These are phyloP conservation scores for Drosophila fungiperda DNA, from an alignment of 2,888 invertebrate species.

Conservation along the genomic window DNA sequence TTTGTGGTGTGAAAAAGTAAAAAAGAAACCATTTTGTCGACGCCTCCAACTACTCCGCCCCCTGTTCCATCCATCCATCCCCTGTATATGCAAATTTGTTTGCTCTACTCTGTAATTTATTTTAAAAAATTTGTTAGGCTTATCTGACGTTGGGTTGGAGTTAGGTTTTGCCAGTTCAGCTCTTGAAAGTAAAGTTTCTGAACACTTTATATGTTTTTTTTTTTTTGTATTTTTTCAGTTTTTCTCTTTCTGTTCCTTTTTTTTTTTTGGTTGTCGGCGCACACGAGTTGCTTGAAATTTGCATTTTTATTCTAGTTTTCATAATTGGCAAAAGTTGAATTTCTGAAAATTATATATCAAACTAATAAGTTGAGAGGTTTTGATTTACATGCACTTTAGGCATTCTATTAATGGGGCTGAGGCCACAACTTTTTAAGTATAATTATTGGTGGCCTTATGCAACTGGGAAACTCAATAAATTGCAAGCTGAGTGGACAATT, in stretches of 20 bases:
- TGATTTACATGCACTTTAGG: constrained; percentile 56
- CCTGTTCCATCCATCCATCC: constrained; percentile 8
- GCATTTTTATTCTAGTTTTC: constrained; percentile 77
- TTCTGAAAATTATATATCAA: constrained; percentile 70
- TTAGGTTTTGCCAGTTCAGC: constrained; percentile 28
- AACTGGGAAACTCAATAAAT: constrained; percentile 37
- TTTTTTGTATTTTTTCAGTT: neutral
- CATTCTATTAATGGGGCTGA: constrained; percentile 14
- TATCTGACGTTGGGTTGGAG: constrained; percentile 65
- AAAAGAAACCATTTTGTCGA: constrained; percentile 55
- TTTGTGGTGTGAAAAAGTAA: constrained; percentile 74
- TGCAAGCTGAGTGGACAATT: constrained; percentile 1
- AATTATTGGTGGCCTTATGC: constrained; percentile 47
- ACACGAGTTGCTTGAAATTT: constrained; percentile 74
- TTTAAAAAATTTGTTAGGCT: constrained; percentile 80
- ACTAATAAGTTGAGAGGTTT: constrained; percentile 71
- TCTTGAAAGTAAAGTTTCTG: constrained; percentile 60
- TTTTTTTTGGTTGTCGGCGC: constrained; percentile 43
- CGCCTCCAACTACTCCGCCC: neutral
- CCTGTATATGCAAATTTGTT: constrained; percentile 78
- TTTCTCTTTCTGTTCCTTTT: neutral
- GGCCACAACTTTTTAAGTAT: constrained; percentile 27
- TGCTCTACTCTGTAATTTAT: constrained; percentile 80
- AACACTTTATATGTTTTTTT: constrained; percentile 34
- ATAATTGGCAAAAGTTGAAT: constrained; percentile 74